Evolutionary conservation across 35 echinoderm and acorn worm genomes (phyloP), one percentile per base, ranked within the genome.

Genomic region (Acanthaster planci): DNA sequence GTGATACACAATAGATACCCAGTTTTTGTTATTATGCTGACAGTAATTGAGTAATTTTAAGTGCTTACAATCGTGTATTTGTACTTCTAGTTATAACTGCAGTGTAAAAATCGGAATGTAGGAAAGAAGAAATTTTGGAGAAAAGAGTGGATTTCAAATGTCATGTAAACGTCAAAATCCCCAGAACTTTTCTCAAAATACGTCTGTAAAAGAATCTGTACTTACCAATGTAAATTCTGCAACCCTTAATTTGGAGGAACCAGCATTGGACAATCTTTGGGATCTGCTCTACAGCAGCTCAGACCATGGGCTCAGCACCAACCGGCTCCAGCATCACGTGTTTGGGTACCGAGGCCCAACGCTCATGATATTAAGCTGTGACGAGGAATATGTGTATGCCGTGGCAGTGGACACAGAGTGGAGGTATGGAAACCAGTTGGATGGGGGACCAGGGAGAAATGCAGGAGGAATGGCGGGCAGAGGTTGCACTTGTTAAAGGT

Each of bases 341-440:
- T 90, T 97, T 78, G 84, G 77, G 7, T 97, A 97, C 40, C 47
- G 76, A 56, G 91, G 91, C 8, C 95, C 95, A 12, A 97, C 95
- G 5, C 37, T 97, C 6, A 60, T 93, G n/a, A 23, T 97, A 9
- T n/a, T 93, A 1, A 67, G 59, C 57, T 93, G 84, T 87, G 81
- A 88, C 17, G 91, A 84, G 77, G 86, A 76, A 7, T 57, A 88
- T 85, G 14, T 90, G 35, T 90, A 87, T 84, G 91, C 91, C 7
- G 83, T 93, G 40, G 91, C 91, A 42, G 38, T 93, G 35, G 95
- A 97, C 51, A 82, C 78, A 52, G 95, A 97, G 60, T 97, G 95
- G 95, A 97, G 95, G 95, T 97, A 51, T 52, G 77, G 51, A 21
- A 0, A 56, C n/a, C 21, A 52, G 50, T 52, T 8, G 51, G 6